Evolutionary conservation across 2,797 vertebrate genomes (phyloP).

Genomic region (Todus mexicanus): DNA sequence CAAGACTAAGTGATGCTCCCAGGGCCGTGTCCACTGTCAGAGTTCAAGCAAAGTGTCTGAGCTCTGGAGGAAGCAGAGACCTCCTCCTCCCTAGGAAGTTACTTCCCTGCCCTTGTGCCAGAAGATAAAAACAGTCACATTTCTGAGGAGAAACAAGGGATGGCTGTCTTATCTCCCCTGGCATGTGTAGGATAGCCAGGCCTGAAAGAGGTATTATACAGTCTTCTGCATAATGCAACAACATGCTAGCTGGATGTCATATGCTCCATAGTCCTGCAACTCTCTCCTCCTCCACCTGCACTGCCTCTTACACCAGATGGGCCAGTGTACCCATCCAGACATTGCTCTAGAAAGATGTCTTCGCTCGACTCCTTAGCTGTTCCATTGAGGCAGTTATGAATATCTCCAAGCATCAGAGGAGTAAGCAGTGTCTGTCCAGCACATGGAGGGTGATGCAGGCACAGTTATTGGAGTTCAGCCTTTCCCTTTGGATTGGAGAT

Average conservation of each 20-base stretch:
- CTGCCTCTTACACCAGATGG: background rate
- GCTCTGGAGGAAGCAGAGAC: background rate
- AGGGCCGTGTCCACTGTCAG: accelerated
- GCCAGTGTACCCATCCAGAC: background rate
- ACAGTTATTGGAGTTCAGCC: background rate
- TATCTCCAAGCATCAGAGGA: background rate
- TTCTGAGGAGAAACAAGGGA: background rate
- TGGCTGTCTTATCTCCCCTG: background rate
- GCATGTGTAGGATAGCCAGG: background rate
- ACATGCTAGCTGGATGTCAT: background rate
- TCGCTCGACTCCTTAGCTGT: background rate
- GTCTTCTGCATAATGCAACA: background rate
- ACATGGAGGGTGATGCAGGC: background rate
- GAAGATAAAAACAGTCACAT: background rate
- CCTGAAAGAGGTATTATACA: background rate
- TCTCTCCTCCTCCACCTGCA: background rate
- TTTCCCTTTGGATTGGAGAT: background rate
- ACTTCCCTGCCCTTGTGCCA: background rate
- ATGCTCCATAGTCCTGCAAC: background rate
- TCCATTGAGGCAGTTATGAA: background rate
- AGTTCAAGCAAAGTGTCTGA: background rate
- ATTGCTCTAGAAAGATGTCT: background rate
- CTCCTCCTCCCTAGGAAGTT: background rate
- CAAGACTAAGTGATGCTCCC: background rate
- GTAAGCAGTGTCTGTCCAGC: background rate